A percentile compares a stretch with the other conserved stretches of the same genome.
Evolutionary conservation across 2,888 invertebrate genomes (phyloP).

Genomic region (Drosophila neutralis): DNA sequence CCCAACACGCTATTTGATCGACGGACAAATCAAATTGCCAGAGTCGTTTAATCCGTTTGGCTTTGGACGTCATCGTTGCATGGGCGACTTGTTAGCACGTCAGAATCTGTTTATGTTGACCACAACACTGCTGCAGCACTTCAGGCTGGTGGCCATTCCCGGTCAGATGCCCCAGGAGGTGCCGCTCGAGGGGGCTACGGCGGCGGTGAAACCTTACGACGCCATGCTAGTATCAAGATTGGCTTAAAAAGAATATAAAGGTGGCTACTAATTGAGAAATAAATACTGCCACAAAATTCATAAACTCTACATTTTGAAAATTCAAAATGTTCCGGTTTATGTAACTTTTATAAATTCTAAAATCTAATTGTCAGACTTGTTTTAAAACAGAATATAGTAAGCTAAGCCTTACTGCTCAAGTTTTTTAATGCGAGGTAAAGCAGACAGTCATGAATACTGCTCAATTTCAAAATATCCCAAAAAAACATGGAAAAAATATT

Average conservation of each 20-base stretch:
- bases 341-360: neutral
- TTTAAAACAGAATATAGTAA: neutral
- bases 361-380: neutral
- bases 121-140: constrained; percentile 90
- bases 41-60: constrained; percentile 92
- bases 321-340: neutral
- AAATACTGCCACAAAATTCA: neutral
- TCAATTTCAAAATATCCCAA: neutral
- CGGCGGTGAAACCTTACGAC: constrained; percentile 90
- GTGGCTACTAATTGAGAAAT: neutral
- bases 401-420: neutral
- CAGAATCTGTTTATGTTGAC: constrained; percentile 92
- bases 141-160: constrained; percentile 88
- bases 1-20: constrained; percentile 90
- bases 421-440: constrained; percentile 2
- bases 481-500: neutral
- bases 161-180: constrained; percentile 88
- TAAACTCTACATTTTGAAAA: constrained; percentile 7
- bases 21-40: constrained; percentile 87
- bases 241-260: neutral
- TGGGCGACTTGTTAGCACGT: constrained; percentile 91
- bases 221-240: constrained; percentile 87
- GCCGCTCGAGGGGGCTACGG: constrained; percentile 91
- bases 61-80: constrained; percentile 91
- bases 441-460: neutral